A percentile compares a stretch with the other conserved stretches of the same genome.
Evolutionary conservation across 1,140 invertebrate species (phyloP).

Genomic region (Drosophila neocordata): DNA sequence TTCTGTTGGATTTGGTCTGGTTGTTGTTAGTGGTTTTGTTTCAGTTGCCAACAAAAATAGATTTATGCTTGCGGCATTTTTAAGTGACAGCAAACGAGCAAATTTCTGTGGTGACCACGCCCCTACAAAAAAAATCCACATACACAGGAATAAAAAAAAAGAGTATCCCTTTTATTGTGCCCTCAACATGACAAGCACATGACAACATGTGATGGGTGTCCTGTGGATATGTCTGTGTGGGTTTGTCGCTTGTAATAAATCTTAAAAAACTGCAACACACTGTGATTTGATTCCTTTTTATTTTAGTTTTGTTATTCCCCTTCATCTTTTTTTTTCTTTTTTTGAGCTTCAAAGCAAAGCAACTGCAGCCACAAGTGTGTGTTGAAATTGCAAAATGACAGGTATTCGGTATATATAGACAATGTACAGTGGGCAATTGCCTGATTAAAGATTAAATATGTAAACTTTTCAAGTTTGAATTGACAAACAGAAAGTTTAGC

Average conservation of each 20-base stretch:
- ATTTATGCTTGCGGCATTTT: slow-evolving; percentile 80
- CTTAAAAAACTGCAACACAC: slow-evolving; percentile 66
- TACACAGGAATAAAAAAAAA: background rate
- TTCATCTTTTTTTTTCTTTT: slow-evolving; percentile 20
- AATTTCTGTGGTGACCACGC: slow-evolving; percentile 57
- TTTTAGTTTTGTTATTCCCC: slow-evolving; percentile 23
- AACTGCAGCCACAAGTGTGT: slow-evolving; percentile 59
- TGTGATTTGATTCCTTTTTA: slow-evolving; percentile 59
- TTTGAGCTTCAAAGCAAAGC: slow-evolving; percentile 34
- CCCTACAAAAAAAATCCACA: slow-evolving; percentile 8
- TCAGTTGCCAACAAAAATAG: slow-evolving; percentile 68
- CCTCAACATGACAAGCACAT: slow-evolving; percentile 46
- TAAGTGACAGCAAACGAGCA: slow-evolving; percentile 78
- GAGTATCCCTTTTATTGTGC: background rate
- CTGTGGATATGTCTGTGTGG: background rate
- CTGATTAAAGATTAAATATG: background rate
- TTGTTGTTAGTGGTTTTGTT: slow-evolving; percentile 35
- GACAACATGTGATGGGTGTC: slow-evolving; percentile 62
- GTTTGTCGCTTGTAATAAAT: slow-evolving; percentile 75
- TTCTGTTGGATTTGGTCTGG: slow-evolving; percentile 42
- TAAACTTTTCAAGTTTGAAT: background rate
- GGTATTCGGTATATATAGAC: background rate
- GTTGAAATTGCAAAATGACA: slow-evolving; percentile 39
- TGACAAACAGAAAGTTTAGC: too few species aligned
- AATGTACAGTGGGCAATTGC: slow-evolving; percentile 25